These are phyloP conservation scores for Amaurobius ferox DNA, from an alignment of 2,888 invertebrate genomes.

Conservation along the genomic window DNA sequence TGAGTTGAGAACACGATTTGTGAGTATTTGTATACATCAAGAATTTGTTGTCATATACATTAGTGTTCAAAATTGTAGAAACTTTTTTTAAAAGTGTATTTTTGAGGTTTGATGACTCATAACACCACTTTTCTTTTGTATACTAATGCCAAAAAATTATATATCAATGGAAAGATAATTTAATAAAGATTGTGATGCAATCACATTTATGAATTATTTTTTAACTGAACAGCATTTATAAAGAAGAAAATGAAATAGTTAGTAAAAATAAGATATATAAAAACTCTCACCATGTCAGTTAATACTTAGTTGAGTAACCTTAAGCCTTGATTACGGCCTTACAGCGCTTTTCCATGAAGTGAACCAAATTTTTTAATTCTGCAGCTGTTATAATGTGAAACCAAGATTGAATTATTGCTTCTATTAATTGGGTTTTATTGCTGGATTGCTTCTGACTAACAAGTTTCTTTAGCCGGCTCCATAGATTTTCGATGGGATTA, in stretches of 20 bases:
- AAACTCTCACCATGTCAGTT: neutral
- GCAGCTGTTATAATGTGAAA: neutral
- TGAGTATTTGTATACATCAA: too few species aligned
- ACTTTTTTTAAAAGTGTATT: too few species aligned
- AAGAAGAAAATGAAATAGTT: neutral
- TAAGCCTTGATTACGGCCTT: neutral
- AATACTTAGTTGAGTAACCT: neutral
- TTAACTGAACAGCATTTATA: neutral
- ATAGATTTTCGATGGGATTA: neutral
- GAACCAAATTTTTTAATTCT: neutral
- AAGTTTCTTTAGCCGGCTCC: neutral
- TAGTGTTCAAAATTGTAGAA: too few species aligned
- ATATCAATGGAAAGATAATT: too few species aligned
- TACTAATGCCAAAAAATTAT: too few species aligned
- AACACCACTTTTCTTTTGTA: too few species aligned
- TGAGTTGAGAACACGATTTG: too few species aligned
- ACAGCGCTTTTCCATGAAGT: constrained; percentile 2
- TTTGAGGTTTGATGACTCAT: too few species aligned
- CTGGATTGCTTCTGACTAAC: constrained; percentile 11
- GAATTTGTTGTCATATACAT: too few species aligned
- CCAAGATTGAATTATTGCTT: too few species aligned
- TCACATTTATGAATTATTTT: neutral
- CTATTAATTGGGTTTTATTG: constrained; percentile 13
- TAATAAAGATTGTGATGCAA: neutral
- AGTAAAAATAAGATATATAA: neutral